Percentiles rank a stretch among this genome's conserved stretches.
These are phyloP conservation scores for Eudyptes chrysolophus DNA, from an alignment of 2,113 vertebrate species.

Conservation along the genomic window DNA sequence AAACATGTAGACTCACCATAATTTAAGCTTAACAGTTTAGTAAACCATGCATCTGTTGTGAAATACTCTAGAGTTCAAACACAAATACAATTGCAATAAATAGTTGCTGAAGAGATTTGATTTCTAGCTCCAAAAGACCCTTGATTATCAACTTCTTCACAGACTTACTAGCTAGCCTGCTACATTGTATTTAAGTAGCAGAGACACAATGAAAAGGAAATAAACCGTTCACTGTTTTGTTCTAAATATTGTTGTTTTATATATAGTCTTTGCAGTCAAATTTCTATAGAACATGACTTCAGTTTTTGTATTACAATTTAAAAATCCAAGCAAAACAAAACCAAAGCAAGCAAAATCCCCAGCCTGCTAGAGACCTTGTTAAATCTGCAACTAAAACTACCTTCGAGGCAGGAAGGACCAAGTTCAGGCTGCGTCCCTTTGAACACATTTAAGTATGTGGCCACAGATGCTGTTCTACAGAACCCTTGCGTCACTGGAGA, in stretches of 20 bases:
- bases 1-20: not conserved
- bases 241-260: not conserved
- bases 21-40: not conserved
- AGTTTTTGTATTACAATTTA: not conserved
- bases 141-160: slow-evolving; percentile 42
- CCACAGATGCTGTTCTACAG: not conserved
- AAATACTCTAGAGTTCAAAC: not conserved
- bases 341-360: not conserved
- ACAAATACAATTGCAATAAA: slow-evolving; percentile 34
- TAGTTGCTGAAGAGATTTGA: slow-evolving; percentile 16
- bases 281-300: not conserved
- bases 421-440: not conserved
- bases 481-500: not conserved
- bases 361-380: not conserved
- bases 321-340: not conserved
- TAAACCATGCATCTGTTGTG: not conserved
- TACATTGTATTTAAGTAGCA: slow-evolving; percentile 19
- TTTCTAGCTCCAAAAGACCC: slow-evolving; percentile 37
- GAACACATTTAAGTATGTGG: not conserved
- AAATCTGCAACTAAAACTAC: not conserved
- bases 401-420: not conserved
- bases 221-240: not conserved
- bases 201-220: not conserved
- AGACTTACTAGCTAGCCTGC: slow-evolving; percentile 20
- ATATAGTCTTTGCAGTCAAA: not conserved